A percentile compares a stretch with the other conserved stretches of the same genome.
Evolutionary conservation across 2,797 vertebrate species (phyloP).

Genomic region (Taeniopygia guttata): DNA sequence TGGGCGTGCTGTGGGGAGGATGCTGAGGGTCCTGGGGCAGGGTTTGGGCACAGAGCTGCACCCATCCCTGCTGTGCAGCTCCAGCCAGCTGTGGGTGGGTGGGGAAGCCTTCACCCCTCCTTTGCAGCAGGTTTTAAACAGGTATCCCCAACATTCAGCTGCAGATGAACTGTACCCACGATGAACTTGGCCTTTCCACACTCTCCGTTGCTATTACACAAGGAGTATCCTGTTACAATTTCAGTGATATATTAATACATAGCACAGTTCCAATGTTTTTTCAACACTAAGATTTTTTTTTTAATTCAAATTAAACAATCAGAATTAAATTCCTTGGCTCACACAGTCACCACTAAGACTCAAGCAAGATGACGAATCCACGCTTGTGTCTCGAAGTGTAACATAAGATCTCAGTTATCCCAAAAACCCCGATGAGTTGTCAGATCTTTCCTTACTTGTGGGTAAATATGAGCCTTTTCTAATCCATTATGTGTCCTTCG

Average conservation of each 20-base stretch:
- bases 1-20: accelerated
- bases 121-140: not conserved
- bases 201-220: not conserved
- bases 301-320: constrained; percentile 53
- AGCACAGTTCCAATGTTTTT: constrained; percentile 51
- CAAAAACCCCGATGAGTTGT: constrained; percentile 22
- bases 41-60: not conserved
- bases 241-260: not conserved
- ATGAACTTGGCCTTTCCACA: not conserved
- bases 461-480: constrained; percentile 45
- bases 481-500: constrained; percentile 38
- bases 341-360: constrained; percentile 60
- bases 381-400: constrained; percentile 40
- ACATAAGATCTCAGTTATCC: constrained; percentile 57
- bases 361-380: constrained; percentile 67
- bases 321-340: constrained; percentile 70
- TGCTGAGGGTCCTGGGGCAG: not conserved
- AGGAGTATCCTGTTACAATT: not conserved
- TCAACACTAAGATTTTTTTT: constrained; percentile 2
- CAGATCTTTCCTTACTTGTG: constrained; percentile 46
- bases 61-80: not conserved
- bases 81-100: not conserved
- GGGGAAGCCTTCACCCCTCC: not conserved
- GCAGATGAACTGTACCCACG: not conserved
- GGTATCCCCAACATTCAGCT: not conserved